Evolutionary conservation across 2,797 vertebrate genomes (phyloP).

Genomic region (Poecile montanus): DNA sequence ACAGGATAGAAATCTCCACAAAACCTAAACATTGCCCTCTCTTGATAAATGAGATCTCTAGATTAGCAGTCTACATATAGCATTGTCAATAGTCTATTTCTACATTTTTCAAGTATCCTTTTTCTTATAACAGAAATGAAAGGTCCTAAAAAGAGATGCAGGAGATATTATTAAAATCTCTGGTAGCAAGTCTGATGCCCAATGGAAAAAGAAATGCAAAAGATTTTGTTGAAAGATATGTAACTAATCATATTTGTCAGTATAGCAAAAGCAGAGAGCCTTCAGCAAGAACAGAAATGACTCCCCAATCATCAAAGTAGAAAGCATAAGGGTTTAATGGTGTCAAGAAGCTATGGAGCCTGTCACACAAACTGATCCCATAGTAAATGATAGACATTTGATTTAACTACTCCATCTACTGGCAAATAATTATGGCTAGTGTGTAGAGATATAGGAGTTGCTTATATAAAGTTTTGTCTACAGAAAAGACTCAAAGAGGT

Average conservation of each 20-base stretch:
- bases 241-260: neutral
- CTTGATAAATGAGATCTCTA: neutral
- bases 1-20: neutral
- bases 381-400: slow-evolving; percentile 52
- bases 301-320: neutral
- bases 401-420: slow-evolving; percentile 74
- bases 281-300: neutral
- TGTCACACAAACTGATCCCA: neutral
- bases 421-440: slow-evolving; percentile 44
- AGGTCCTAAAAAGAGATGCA: neutral
- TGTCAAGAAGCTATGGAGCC: slow-evolving; percentile 12
- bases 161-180: neutral
- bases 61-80: neutral
- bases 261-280: neutral
- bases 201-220: neutral
- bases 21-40: neutral
- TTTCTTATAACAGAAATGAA: neutral
- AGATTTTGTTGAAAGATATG: neutral
- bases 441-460: neutral
- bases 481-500: neutral
- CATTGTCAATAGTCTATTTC: neutral
- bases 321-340: slow-evolving; percentile 2
- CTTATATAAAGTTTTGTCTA: neutral
- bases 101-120: neutral
- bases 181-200: neutral